Evolutionary conservation across 1,140 invertebrate species (phyloP).

Genomic region (Harpegnathos saltator): DNA sequence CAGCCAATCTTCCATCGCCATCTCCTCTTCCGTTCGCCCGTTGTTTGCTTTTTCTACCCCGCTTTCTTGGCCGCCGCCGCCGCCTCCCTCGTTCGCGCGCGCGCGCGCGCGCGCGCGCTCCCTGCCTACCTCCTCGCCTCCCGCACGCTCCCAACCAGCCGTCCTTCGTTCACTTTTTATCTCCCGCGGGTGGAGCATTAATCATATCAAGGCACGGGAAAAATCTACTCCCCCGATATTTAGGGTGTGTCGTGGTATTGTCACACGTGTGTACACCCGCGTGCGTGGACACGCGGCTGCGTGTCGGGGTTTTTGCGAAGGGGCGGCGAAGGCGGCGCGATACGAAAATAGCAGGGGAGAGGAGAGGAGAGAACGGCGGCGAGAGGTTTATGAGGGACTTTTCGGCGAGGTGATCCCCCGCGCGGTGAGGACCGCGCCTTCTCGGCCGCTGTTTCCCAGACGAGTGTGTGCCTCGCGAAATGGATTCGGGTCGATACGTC

Average conservation of each 20-base stretch:
- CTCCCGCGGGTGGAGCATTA: slow-evolving; percentile 80
- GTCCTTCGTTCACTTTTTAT: slow-evolving; percentile 49
- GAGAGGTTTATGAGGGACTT: slow-evolving; percentile 62
- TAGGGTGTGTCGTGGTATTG: slow-evolving; percentile 54
- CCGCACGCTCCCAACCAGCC: too few relatives aligned
- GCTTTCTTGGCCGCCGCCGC: slow-evolving; percentile 3
- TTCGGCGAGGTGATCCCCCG: slow-evolving; percentile 55
- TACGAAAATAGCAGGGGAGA: slow-evolving; percentile 75
- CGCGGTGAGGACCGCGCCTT: background rate
- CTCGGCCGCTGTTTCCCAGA: background rate
- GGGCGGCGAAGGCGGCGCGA: slow-evolving; percentile 70
- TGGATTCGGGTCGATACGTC: slow-evolving; percentile 3
- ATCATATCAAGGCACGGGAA: slow-evolving; percentile 84
- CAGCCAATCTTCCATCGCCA: slow-evolving; percentile 18
- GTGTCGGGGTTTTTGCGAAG: slow-evolving; percentile 21
- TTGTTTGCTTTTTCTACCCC: slow-evolving; percentile 44
- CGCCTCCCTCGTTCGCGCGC: slow-evolving; percentile 12
- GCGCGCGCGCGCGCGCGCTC: too few relatives aligned
- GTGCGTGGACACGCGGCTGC: slow-evolving; percentile 5
- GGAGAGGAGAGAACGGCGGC: slow-evolving; percentile 54
- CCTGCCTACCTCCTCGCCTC: background rate
- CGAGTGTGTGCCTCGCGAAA: background rate
- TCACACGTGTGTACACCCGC: slow-evolving; percentile 58
- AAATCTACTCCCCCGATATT: slow-evolving; percentile 80
- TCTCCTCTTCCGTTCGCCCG: slow-evolving; percentile 29